These are phyloP conservation scores for Phalera bucephala DNA, from an alignment of 2,888 invertebrate species.

Conservation along the genomic window DNA sequence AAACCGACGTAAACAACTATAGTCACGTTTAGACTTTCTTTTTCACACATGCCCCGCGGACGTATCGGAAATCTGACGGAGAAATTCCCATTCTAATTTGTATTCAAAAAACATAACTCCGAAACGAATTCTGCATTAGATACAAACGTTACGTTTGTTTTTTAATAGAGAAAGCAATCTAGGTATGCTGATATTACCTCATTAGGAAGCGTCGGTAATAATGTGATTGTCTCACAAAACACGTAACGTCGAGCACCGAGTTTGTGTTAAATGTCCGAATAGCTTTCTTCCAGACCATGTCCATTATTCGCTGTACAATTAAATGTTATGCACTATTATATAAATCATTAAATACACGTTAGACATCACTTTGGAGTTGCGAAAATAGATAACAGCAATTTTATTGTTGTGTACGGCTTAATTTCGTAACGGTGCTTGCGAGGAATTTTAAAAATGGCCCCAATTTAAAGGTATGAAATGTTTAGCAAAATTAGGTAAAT, in stretches of 20 bases:
- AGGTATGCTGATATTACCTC: conserved; percentile 41
- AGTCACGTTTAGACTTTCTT: conserved; percentile 61
- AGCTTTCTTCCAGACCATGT: conserved; percentile 27
- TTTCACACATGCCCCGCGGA: conserved; percentile 51
- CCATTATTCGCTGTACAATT: conserved; percentile 26
- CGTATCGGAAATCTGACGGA: conserved; percentile 63
- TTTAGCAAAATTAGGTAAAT: too few relatives aligned
- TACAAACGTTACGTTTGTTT: conserved; percentile 50
- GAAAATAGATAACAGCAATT: conserved; percentile 28
- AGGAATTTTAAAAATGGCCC: conserved; percentile 13
- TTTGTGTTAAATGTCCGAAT: conserved; percentile 9
- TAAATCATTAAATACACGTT: conserved; percentile 34
- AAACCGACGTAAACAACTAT: conserved; percentile 37
- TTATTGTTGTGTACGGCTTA: conserved; percentile 20
- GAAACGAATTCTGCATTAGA: conserved; percentile 55
- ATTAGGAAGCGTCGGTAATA: conserved; percentile 38
- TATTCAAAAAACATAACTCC: conserved; percentile 60
- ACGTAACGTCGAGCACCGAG: conserved; percentile 19
- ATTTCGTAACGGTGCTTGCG: conserved; percentile 27
- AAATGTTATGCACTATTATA: conserved; percentile 24
- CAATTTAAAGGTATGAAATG: too few relatives aligned
- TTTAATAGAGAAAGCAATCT: conserved; percentile 44
- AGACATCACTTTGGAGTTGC: conserved; percentile 30
- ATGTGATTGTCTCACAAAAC: conserved; percentile 12
- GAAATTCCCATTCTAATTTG: conserved; percentile 71